Conservation (phyloP, 1,140 invertebrate species). For the Drosophila grimshawi region DNA sequence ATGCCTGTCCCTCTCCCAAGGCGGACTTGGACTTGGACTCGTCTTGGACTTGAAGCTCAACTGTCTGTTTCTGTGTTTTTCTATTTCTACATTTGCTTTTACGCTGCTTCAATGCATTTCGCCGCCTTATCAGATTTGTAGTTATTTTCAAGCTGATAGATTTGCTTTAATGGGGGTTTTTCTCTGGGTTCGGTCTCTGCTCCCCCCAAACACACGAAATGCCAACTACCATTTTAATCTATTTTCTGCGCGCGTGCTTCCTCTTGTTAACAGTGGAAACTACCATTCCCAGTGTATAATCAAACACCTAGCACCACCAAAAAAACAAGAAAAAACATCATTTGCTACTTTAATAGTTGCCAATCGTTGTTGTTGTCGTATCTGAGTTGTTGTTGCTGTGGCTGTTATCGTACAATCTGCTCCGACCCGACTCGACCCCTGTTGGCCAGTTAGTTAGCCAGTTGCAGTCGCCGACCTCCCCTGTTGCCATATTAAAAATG, state of each 20-base stretch:
- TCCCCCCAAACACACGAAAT: background rate
- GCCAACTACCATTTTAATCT: constrained; percentile 64
- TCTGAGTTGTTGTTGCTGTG: constrained; percentile 47
- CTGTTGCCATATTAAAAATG: constrained; percentile 72
- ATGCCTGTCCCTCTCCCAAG: constrained; percentile 30
- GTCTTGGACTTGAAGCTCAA: constrained; percentile 34
- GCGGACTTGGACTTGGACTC: constrained; percentile 10
- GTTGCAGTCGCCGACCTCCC: constrained; percentile 20
- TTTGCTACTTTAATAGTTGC: constrained; percentile 79
- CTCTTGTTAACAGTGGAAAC: constrained; percentile 30
- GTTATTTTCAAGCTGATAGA: constrained; percentile 66
- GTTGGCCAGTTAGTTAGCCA: constrained; percentile 78
- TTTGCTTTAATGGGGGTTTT: constrained; percentile 39
- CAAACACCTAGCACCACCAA: constrained; percentile 4
- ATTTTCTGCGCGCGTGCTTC: constrained; percentile 70
- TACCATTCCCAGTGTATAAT: constrained; percentile 29
- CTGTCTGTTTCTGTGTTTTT: constrained; percentile 33
- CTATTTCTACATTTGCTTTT: constrained; percentile 72
- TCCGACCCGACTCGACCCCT: constrained; percentile 65
- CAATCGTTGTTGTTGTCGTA: constrained; percentile 42
- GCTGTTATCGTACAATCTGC: constrained; percentile 67
- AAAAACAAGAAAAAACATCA: constrained; percentile 62
- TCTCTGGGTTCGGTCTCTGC: background rate
- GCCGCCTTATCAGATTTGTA: constrained; percentile 76
- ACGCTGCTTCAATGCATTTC: constrained; percentile 65